A percentile compares a stretch with the other conserved stretches of the same genome.
These are phyloP conservation scores for Caenorhabditis doughertyi DNA, from an alignment of 2,888 invertebrate species.

Conservation along the genomic window DNA sequence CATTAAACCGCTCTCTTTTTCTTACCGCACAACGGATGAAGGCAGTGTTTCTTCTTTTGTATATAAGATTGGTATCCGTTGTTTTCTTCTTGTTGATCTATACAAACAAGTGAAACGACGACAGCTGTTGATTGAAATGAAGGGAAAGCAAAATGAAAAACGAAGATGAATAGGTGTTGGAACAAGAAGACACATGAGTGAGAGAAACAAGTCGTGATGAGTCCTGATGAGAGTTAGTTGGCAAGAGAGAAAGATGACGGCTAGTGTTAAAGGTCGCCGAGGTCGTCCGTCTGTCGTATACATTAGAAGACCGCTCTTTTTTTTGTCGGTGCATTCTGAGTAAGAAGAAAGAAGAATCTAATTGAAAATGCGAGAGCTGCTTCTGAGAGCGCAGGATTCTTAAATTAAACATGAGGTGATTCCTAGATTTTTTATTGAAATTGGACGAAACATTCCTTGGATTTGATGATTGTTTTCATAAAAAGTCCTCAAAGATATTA, in stretches of 20 bases:
- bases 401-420: constrained; percentile 32
- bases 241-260: background rate
- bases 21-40: constrained; percentile 1
- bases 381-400: background rate
- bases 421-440: background rate
- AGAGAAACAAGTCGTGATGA: constrained; percentile 12
- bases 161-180: background rate
- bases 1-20: background rate
- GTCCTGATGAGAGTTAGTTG: constrained; percentile 24
- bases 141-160: background rate
- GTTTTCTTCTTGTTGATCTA: constrained; percentile 22
- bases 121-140: constrained; percentile 41
- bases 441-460: too few relatives aligned
- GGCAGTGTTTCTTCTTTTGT: constrained; percentile 18
- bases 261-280: constrained; percentile 26
- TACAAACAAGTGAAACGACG: constrained; percentile 33
- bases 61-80: constrained; percentile 44
- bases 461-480: too few relatives aligned
- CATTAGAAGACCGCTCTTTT: constrained; percentile 6
- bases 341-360: constrained; percentile 16
- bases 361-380: constrained; percentile 33
- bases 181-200: constrained; percentile 8
- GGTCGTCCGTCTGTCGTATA: constrained; percentile 5
- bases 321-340: constrained; percentile 11
- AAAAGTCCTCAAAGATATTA: too few relatives aligned